A percentile compares a stretch with the other conserved stretches of the same genome.
Evolutionary conservation across 2,888 invertebrate species (phyloP).

Genomic region (Clivina fossor): DNA sequence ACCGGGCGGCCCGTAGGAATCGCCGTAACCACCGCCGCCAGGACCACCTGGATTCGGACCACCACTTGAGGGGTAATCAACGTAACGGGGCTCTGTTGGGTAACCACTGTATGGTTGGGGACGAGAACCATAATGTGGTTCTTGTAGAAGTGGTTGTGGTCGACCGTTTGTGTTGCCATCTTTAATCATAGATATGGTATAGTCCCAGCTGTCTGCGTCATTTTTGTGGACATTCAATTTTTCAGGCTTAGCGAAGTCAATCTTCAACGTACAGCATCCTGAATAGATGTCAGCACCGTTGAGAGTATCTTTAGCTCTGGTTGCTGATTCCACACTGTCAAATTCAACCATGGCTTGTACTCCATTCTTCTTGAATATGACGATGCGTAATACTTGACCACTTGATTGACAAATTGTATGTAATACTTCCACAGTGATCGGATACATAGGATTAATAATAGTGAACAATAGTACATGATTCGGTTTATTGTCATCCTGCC

Average conservation of each 20-base stretch:
- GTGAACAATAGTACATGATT: slow-evolving; percentile 97
- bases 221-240: slow-evolving; percentile 97
- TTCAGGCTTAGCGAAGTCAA: slow-evolving; percentile 98
- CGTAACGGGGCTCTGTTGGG: slow-evolving; percentile 47
- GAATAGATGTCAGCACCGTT: slow-evolving; percentile 99
- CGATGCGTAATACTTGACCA: slow-evolving; percentile 95
- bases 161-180: slow-evolving; percentile 56
- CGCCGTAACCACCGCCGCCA: slow-evolving; percentile 50
- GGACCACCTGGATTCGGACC: slow-evolving; percentile 50
- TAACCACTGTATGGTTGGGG: slow-evolving; percentile 80
- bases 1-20: slow-evolving; percentile 53
- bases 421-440: slow-evolving; percentile 99
- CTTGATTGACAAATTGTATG: slow-evolving; percentile 90
- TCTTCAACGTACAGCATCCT: slow-evolving; percentile 98
- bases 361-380: slow-evolving; percentile 98
- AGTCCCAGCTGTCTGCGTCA: slow-evolving; percentile 97
- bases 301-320: slow-evolving; percentile 90
- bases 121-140: slow-evolving; percentile 84
- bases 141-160: slow-evolving; percentile 83
- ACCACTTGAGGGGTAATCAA: slow-evolving; percentile 51
- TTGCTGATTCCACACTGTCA: slow-evolving; percentile 91
- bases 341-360: slow-evolving; percentile 99
- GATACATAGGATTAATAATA: slow-evolving; percentile 97
- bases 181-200: slow-evolving; percentile 63
- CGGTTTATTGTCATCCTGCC: slow-evolving; percentile 82